These are phyloP conservation scores for Asarcornis scutulata DNA, from an alignment of 2,113 vertebrate species.

Conservation along the genomic window DNA sequence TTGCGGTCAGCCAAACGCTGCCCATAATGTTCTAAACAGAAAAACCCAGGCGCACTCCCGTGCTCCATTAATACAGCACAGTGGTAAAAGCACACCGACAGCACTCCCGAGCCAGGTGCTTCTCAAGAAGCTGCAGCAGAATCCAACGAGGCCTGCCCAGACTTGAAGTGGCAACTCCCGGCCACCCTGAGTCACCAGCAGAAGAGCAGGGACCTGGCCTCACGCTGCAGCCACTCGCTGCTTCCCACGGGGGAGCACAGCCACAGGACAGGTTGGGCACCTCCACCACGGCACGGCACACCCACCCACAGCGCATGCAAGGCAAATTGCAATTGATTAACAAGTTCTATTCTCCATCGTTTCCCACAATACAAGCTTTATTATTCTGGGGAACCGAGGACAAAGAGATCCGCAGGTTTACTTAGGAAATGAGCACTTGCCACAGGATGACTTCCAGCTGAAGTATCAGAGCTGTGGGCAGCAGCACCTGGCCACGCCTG, in stretches of 20 bases:
- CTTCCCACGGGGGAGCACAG: background rate
- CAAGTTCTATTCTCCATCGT: background rate
- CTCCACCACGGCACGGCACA: fast-evolving
- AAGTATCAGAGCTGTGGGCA: background rate
- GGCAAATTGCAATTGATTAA: background rate
- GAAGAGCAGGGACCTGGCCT: background rate
- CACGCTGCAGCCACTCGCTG: background rate
- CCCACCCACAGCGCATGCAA: background rate
- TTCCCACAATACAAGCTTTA: background rate
- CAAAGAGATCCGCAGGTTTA: fast-evolving
- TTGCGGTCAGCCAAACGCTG: background rate
- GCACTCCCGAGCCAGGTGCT: background rate
- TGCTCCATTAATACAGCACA: fast-evolving
- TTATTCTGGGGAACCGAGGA: background rate
- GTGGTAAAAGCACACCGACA: fast-evolving
- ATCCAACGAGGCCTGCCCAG: background rate
- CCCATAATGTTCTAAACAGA: fast-evolving
- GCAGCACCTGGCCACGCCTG: background rate
- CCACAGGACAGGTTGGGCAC: background rate
- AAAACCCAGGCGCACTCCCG: background rate
- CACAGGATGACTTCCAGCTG: background rate
- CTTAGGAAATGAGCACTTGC: background rate
- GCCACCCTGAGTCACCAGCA: background rate
- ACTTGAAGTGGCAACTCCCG: background rate
- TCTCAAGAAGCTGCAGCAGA: background rate